Evolutionary conservation across 2,888 invertebrate species (phyloP).

Genomic region (Bembecia ichneumoniformis): DNA sequence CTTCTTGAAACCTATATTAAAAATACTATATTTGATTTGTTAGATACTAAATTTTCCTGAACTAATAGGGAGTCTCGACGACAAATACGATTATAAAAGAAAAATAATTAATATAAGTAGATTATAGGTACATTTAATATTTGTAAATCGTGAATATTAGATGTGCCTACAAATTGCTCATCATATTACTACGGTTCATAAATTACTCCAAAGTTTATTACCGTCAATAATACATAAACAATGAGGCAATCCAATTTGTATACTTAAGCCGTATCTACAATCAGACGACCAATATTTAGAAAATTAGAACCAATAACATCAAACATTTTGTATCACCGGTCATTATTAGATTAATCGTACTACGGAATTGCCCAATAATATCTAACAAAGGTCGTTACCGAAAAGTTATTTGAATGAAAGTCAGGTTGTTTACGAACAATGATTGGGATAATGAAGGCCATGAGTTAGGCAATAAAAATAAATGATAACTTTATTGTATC

Average conservation of each 20-base stretch:
- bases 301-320: slow-evolving; percentile 13
- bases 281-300: background rate
- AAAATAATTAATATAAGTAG: no score
- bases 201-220: background rate
- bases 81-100: no score
- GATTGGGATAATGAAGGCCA: background rate
- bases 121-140: no score
- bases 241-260: slow-evolving; percentile 19
- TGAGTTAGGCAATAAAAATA: background rate
- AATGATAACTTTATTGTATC: background rate
- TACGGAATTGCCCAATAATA: slow-evolving; percentile 49
- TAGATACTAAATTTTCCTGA: no score
- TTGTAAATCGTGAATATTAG: no score
- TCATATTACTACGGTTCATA: background rate
- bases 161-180: no score
- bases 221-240: slow-evolving; percentile 2
- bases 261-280: background rate
- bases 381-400: slow-evolving; percentile 32
- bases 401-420: background rate
- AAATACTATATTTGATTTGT: no score
- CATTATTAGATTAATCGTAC: slow-evolving; percentile 52
- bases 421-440: background rate
- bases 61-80: no score
- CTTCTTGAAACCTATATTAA: no score
- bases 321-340: slow-evolving; percentile 18